phyloP scores from a whole-genome alignment of 2,113 vertebrate species.

The Arvicanthis niloticus region DNA sequence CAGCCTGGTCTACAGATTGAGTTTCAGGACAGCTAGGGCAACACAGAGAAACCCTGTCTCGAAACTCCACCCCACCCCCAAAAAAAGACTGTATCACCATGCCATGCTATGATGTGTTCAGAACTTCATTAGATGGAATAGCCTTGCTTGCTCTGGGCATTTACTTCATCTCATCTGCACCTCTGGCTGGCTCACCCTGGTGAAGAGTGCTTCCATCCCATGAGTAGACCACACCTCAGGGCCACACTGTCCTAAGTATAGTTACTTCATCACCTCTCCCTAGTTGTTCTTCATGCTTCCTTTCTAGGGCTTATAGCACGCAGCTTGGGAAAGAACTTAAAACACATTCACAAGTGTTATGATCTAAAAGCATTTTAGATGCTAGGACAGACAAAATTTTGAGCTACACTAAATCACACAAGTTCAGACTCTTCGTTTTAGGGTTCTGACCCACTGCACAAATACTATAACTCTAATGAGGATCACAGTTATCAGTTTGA shows the following conservation, averaged over 20 bases:
- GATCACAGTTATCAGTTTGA: background rate
- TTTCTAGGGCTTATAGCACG: background rate
- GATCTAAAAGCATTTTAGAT: background rate
- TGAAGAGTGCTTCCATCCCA: background rate
- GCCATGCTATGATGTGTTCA: background rate
- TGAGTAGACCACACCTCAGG: background rate
- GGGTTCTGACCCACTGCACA: background rate
- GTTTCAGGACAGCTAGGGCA: no score
- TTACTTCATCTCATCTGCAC: background rate
- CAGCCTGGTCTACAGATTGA: no score
- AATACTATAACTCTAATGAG: background rate
- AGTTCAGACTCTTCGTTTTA: background rate
- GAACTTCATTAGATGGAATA: background rate
- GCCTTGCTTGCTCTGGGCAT: background rate
- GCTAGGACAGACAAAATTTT: background rate
- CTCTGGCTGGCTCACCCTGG: background rate
- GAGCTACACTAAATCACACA: background rate
- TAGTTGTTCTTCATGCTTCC: background rate
- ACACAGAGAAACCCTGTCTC: no score
- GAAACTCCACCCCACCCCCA: no score
- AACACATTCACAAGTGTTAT: background rate
- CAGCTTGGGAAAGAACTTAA: background rate
- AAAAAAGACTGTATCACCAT: background rate
- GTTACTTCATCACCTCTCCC: background rate
- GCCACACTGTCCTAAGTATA: background rate